Evolutionary conservation across 2,888 invertebrate genomes (phyloP).

Genomic region (Sympetrum striolatum): DNA sequence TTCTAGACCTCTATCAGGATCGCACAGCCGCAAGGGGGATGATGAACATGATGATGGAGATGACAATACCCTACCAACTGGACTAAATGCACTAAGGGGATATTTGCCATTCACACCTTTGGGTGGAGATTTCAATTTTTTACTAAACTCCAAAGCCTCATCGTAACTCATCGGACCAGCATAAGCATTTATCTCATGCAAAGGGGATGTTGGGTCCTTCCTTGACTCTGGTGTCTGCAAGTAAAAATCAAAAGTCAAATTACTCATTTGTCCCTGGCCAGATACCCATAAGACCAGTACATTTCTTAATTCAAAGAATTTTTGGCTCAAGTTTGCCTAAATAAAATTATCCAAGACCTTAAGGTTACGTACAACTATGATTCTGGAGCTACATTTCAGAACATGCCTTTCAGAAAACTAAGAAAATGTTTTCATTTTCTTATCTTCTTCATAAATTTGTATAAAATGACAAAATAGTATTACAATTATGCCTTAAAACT

Average conservation of each 20-base stretch:
- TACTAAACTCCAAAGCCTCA: conserved; percentile 74
- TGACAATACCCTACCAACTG: not conserved
- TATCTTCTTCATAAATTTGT: too few relatives aligned
- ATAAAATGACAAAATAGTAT: too few relatives aligned
- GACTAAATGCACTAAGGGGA: not conserved
- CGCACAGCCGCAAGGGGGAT: conserved; percentile 62
- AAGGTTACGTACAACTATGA: too few relatives aligned
- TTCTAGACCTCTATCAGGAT: conserved; percentile 89
- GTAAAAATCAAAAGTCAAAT: not conserved
- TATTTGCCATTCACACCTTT: conserved; percentile 55
- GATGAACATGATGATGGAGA: conserved; percentile 58
- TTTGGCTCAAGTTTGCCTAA: too few relatives aligned
- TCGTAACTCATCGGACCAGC: conserved; percentile 90
- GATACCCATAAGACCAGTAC: too few relatives aligned
- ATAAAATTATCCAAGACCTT: too few relatives aligned
- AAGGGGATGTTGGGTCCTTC: conserved; percentile 71
- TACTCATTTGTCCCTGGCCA: too few relatives aligned
- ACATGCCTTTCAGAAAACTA: too few relatives aligned
- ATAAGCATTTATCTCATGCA: conserved; percentile 80
- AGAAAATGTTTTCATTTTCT: too few relatives aligned
- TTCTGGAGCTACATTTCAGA: too few relatives aligned
- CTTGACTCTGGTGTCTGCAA: conserved; percentile 65
- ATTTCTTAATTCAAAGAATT: too few relatives aligned
- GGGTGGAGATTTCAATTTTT: conserved; percentile 85
- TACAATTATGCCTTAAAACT: too few relatives aligned